These are phyloP conservation scores for Mizuhopecten yessoensis DNA, from an alignment of 1,140 invertebrate species.

Conservation along the genomic window DNA sequence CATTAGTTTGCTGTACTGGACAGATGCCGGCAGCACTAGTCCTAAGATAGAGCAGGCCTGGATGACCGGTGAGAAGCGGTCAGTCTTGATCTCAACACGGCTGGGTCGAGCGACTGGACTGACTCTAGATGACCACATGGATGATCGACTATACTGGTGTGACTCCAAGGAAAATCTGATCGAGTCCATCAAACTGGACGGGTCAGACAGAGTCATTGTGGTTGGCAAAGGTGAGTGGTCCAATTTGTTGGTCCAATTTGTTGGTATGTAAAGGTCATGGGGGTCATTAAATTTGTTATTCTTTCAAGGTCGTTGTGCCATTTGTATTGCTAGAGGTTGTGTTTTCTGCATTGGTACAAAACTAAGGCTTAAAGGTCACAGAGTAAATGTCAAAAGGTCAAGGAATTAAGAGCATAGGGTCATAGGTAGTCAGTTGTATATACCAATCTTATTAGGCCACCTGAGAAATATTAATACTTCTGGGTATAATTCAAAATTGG, in stretches of 20 bases:
- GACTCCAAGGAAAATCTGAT: constrained; percentile 97
- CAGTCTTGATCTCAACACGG: constrained; percentile 90
- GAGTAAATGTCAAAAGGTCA: too few species aligned
- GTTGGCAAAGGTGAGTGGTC: constrained; percentile 86
- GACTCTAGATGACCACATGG: constrained; percentile 92
- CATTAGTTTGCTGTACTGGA: constrained; percentile 93
- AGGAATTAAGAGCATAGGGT: too few species aligned
- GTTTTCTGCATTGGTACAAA: too few species aligned
- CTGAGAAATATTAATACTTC: too few species aligned
- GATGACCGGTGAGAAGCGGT: constrained; percentile 96
- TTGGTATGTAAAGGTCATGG: not conserved
- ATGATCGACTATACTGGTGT: constrained; percentile 96
- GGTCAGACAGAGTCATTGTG: constrained; percentile 90
- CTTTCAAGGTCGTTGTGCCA: too few species aligned
- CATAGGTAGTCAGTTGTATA: too few species aligned
- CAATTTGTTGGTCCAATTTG: constrained; percentile 24
- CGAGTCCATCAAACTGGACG: constrained; percentile 93
- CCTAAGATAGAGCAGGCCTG: constrained; percentile 89
- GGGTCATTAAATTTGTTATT: too few species aligned
- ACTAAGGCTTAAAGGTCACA: too few species aligned
- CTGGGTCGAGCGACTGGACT: constrained; percentile 94
- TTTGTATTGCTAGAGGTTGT: too few species aligned
- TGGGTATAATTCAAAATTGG: too few species aligned
- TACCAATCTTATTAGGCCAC: too few species aligned
- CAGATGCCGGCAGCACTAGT: constrained; percentile 90